Percentiles rank a stretch among this genome's conserved stretches.
Conservation (phyloP, 1,140 invertebrate species). For the Venturia canescens region DNA sequence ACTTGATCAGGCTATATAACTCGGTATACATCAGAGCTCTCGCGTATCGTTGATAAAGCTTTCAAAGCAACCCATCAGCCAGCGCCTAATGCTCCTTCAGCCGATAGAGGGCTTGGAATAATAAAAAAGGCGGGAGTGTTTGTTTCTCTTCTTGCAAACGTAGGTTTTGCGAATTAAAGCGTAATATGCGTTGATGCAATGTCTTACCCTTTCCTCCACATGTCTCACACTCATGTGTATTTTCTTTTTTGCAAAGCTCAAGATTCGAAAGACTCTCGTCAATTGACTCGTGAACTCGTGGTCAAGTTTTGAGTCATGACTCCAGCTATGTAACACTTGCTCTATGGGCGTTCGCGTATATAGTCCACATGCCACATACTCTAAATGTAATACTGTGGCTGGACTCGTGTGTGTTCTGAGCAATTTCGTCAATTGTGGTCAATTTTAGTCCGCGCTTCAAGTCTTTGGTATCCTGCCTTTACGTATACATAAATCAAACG, state of each 20-base stretch:
- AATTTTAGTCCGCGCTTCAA: constrained; percentile 16
- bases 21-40: neutral
- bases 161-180: constrained; percentile 6
- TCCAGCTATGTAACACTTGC: neutral
- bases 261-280: constrained; percentile 29
- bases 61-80: neutral
- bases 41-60: constrained; percentile 9
- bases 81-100: neutral
- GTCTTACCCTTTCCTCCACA: neutral
- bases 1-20: neutral
- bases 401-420: neutral
- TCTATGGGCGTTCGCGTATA: neutral
- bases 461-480: neutral
- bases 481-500: neutral
- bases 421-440: constrained; percentile 32
- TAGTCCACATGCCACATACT: neutral
- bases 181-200: neutral
- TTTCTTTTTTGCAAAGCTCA: neutral
- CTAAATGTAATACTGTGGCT: neutral
- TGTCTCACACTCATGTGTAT: neutral
- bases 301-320: constrained; percentile 1
- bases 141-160: neutral
- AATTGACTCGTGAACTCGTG: constrained; percentile 39
- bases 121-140: neutral
- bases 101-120: neutral